Evolutionary conservation across 2,113 vertebrate genomes (phyloP).

Genomic region (Bambusicola thoracicus): DNA sequence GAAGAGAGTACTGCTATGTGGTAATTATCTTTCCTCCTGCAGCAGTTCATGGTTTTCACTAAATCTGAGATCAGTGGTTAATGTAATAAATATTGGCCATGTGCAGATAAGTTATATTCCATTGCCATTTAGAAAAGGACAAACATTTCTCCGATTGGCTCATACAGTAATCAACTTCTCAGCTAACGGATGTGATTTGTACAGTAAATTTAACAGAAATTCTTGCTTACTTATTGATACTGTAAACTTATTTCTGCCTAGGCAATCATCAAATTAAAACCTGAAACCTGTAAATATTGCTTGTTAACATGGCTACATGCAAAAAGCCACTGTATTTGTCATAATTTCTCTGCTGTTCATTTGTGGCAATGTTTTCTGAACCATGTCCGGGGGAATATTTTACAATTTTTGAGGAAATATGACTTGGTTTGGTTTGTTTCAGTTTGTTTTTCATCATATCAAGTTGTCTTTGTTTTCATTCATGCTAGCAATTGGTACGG

Average conservation of each 20-base stretch:
- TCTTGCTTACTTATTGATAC: conserved; percentile 9
- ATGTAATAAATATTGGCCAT: neutral
- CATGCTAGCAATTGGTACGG: neutral
- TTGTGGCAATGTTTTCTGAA: neutral
- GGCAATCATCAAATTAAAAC: conserved; percentile 12
- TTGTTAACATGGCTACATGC: neutral
- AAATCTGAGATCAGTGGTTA: neutral
- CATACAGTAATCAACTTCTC: neutral
- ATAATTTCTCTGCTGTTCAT: neutral
- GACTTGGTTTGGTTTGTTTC: neutral
- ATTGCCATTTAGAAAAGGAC: neutral
- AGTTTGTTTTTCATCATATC: neutral
- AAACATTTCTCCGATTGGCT: neutral
- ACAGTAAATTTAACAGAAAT: neutral
- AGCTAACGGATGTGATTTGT: neutral
- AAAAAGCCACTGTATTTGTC: neutral
- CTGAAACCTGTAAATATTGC: neutral
- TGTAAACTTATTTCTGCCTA: neutral
- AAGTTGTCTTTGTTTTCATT: neutral
- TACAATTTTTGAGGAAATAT: neutral
- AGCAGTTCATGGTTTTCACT: neutral
- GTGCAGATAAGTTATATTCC: neutral
- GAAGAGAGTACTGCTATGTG: neutral
- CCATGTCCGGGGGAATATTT: neutral
- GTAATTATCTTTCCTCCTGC: neutral